Base-by-base conservation (phyloP, 1,140 invertebrate genomes). In the Musca domestica region DNA sequence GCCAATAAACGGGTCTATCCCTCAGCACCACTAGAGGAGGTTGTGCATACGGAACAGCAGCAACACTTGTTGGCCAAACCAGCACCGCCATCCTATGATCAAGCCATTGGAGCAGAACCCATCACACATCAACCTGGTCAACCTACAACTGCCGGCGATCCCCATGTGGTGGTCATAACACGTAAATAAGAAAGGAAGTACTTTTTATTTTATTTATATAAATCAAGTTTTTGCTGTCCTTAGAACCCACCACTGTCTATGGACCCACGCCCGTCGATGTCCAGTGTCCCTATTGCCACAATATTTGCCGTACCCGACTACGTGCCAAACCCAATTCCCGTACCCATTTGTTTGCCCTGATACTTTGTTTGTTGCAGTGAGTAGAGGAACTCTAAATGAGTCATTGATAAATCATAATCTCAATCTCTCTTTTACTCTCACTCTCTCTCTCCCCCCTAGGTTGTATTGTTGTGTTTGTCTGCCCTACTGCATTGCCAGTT, bases 401-500 rank as follows among this genome's bases (percentile, higher is more conserved):
- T 61, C 56, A 34, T 10, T 64, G 23, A 34, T 64, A 23, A 12
- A 48, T 20, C 7, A 5, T 20, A 51, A 0, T 66, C 17, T 56
- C 41, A 48, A n/a, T 48, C 20, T 68, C 3, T 63, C 1, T 52
- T 0, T 47, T 19, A 10, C 58, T 51, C 22, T 48, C 73, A 70
- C 69, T 17, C 58, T 51, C 22, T 48, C 73, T 70, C 69, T 70
- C 63, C 70, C 34, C 83, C 85, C 34, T 77, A 88, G 87, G 72
- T 86, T 86, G 70, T 89, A 87, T 80, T 85, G 84, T 20, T 90
- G 86, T 69, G 84, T 85, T 10, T 88, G 85, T 66, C 75, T 89
- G 27, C 89, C 89, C 4, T 91, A 90, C 71, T 90, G 87, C 69
- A 85, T 88, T 71, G 85, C 89, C 71, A 85, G 82, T 30, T 91